Base-by-base conservation (phyloP, 1,140 invertebrate genomes). In the Diorhabda carinulata region DNA sequence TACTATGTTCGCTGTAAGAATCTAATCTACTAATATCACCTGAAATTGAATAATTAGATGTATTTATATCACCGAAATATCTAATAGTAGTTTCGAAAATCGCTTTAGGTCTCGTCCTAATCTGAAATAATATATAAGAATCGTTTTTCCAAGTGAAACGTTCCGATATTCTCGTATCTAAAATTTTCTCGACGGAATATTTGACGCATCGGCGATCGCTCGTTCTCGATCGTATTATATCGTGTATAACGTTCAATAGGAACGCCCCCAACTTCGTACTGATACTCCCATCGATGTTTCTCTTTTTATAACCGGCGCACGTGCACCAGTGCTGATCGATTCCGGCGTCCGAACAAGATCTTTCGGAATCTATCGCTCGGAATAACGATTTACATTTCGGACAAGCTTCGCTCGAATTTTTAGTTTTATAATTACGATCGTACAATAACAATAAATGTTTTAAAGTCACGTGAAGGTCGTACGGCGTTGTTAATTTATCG, bases 291-390 rank as follows among this genome's bases (percentile, higher is more conserved):
- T 81, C 47, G 78, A 78, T 4, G 77, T 78, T 9, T 78, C 80
- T 45, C 80, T 74, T 0, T 74, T 73, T 56, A 80, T 79, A 73
- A 84, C 88, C 2, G 78, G 83, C 84, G 71, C 92, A 95, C 3
- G 87, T 87, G 76, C 92, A 95, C 90, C 92, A 95, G 74, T 93
- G 91, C 52, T 88, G 84, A 5, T 83, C 82, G 5, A 96, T 88
- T 0, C 86, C 86, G 4, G 88, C 90, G 58, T 90, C 87, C n/a
- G 81, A 78, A 78, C 94, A 97, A 1, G 89, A 89, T 44, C 93
- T 83, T 44, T 87, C 82, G 3, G 76, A 77, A 0, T 89, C 85
- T 2, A 92, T 85, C 9, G 86, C 83, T 5, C 81, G 74, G 60
- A 95, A 88, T 6, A 95, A 77, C 72, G 87, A 89, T 7, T 85